Conservation (phyloP, 2,113 vertebrate genomes). For the Phylloscopus trochiloides region DNA sequence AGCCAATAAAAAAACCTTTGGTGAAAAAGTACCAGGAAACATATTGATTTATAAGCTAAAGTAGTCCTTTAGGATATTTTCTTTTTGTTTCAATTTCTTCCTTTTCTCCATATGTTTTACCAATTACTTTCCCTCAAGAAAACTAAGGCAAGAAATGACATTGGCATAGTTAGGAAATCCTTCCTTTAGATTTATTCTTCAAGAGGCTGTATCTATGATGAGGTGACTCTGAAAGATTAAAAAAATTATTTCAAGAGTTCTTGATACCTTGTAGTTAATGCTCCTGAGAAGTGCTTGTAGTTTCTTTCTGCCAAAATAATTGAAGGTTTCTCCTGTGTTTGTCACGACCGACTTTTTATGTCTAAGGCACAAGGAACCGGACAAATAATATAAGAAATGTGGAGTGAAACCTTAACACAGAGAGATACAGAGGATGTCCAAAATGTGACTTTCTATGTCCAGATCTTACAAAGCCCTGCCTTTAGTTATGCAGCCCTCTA, state of each 20-base stretch:
- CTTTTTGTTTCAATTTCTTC: background rate
- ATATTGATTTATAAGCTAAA: background rate
- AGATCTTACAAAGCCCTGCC: background rate
- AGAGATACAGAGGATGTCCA: background rate
- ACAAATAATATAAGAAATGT: background rate
- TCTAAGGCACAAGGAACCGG: background rate
- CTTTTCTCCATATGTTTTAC: background rate
- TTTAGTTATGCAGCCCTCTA: background rate
- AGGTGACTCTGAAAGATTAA: background rate
- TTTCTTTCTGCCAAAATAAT: background rate
- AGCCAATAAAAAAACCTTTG: background rate
- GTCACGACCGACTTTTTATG: background rate
- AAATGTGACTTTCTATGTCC: background rate
- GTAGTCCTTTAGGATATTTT: background rate
- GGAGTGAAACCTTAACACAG: background rate
- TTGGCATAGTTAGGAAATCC: background rate
- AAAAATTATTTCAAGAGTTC: background rate
- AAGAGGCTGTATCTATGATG: background rate
- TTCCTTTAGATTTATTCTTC: background rate
- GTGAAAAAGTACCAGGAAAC: background rate
- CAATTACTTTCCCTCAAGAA: background rate
- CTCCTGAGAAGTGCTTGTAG: background rate
- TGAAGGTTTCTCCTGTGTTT: background rate
- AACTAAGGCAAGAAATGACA: background rate
- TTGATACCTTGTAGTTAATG: background rate